Evolutionary conservation across 2,797 vertebrate genomes (phyloP), one percentile per base, ranked within the genome.

Genomic region (Tinamus major): DNA sequence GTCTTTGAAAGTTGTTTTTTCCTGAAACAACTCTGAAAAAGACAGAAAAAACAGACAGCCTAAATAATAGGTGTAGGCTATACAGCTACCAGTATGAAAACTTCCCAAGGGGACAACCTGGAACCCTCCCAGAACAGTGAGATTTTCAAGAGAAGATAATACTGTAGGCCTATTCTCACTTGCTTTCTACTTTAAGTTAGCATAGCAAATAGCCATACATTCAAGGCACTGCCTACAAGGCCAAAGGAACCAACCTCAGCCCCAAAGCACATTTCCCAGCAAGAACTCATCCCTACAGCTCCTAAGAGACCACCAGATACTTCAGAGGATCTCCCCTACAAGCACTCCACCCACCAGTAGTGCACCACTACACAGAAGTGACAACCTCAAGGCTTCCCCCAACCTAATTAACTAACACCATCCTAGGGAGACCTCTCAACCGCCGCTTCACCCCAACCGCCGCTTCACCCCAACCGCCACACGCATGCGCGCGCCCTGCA

Each of bases 191-290:
- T 59, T 80, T 16, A 61, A 24, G 14, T 6, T n/a, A 26, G 6
- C 2, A 21, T 19, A 24, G 77, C 26, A n/a, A 12, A 49, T 31
- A 39, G 24, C 7, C 26, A 71, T 3, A 37, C 7, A 11, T 5
- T 15, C 17, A 33, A 85, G 71, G 44, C 0, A 0, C 8, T 24
- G 17, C 21, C 31, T 46, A 33, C 44, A 56, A 70, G 26, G 26
- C 24, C 18, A 58, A 14, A 61, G 72, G 72, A 35, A 1, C 2
- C 10, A 37, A 3, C 24, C 70, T 61, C 49, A 20, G 31, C 5
- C 55, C 5, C 27, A 63, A 31, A 35, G 13, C 2, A 6, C 13
- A 42, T 13, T 16, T 18, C 4, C 0, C 4, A 51, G 15, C 5
- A 10, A 37, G n/a, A 33, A 39, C 2, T 4, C 31, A 35, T 26